Evolutionary conservation across 2,888 invertebrate species (phyloP).

Genomic region (Scaptodrosophila latifasciaeformis): DNA sequence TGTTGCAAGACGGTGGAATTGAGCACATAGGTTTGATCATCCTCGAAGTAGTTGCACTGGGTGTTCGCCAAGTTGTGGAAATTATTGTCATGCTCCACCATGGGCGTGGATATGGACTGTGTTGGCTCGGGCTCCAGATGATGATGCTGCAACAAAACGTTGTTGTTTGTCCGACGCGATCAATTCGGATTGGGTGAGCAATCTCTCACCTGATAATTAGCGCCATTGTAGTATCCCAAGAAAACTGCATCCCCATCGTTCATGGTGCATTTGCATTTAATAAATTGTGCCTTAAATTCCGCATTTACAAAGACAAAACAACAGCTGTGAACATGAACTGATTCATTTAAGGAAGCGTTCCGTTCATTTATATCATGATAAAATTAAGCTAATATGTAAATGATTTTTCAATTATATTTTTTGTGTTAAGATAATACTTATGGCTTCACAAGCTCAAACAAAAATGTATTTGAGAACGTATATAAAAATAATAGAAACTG

Average conservation of each 20-base stretch:
- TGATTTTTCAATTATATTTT: neutral
- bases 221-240: constrained; percentile 55
- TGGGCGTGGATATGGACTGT: constrained; percentile 53
- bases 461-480: constrained; percentile 23
- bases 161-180: constrained; percentile 16
- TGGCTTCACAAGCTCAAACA: constrained; percentile 7
- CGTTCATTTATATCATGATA: too few relatives aligned
- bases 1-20: neutral
- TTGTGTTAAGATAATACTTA: neutral
- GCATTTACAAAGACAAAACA: constrained; percentile 33
- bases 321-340: too few relatives aligned
- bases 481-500: constrained; percentile 5
- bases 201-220: constrained; percentile 60
- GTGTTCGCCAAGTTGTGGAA: constrained; percentile 22
- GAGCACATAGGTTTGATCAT: constrained; percentile 39
- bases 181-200: constrained; percentile 1
- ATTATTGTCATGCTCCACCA: constrained; percentile 46
- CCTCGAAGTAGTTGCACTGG: constrained; percentile 43
- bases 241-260: constrained; percentile 59
- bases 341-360: too few relatives aligned
- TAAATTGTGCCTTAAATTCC: constrained; percentile 34
- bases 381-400: constrained; percentile 44
- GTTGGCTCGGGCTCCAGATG: constrained; percentile 30
- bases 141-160: constrained; percentile 29
- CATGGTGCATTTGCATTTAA: constrained; percentile 49